phyloP scores from a whole-genome alignment of 1,140 invertebrate species.

The Drosophila subobscura region DNA sequence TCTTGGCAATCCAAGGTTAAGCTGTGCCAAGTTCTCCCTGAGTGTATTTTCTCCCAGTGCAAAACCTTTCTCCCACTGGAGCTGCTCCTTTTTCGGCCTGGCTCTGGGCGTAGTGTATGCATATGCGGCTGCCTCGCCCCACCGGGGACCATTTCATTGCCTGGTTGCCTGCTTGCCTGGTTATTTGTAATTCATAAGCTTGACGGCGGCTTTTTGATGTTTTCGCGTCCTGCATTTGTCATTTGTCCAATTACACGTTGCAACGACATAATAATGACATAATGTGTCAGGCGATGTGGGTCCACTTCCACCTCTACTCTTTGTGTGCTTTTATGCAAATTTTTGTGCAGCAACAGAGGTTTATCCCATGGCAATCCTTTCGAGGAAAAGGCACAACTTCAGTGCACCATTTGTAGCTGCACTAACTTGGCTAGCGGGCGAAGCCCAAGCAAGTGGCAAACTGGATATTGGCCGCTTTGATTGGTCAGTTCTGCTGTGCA shows the following conservation, averaged over 20 bases:
- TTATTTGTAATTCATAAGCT: conserved; percentile 79
- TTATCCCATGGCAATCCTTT: conserved; percentile 10
- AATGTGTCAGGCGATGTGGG: conserved; percentile 55
- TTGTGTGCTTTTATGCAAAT: conserved; percentile 41
- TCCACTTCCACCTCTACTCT: conserved; percentile 20
- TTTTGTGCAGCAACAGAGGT: conserved; percentile 14
- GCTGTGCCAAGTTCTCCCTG: not conserved
- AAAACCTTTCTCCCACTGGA: conserved; percentile 7
- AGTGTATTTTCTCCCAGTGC: conserved; percentile 14
- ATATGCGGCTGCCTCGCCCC: conserved; percentile 68
- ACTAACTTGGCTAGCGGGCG: conserved; percentile 26
- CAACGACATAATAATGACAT: conserved; percentile 80
- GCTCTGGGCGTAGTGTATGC: conserved; percentile 38
- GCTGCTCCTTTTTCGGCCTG: conserved; percentile 12
- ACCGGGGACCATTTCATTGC: conserved; percentile 34
- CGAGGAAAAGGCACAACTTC: conserved; percentile 2
- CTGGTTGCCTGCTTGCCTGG: conserved; percentile 53
- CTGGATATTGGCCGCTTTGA: conserved; percentile 72
- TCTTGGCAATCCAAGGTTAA: not conserved
- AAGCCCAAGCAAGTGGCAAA: conserved; percentile 30
- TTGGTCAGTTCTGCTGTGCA: conserved; percentile 49
- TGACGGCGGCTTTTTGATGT: conserved; percentile 67
- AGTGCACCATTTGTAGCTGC: conserved; percentile 6
- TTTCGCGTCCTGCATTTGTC: conserved; percentile 61
- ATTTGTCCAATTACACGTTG: conserved; percentile 79